phyloP scores from a whole-genome alignment of 2,113 vertebrate species.

The Tichodroma muraria region DNA sequence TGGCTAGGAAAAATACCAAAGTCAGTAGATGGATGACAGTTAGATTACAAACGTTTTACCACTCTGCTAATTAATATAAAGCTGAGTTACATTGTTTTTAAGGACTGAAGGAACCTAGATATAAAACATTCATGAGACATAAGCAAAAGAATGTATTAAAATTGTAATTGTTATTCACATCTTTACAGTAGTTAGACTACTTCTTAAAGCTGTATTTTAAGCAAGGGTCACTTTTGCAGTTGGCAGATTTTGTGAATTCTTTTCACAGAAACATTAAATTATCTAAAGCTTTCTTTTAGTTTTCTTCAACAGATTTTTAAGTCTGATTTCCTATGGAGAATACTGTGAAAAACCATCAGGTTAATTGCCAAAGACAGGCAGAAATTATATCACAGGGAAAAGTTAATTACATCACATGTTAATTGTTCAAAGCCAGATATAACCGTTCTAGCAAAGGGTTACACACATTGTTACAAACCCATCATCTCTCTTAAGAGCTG shows the following conservation, averaged over 20 bases:
- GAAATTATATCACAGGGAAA: not conserved
- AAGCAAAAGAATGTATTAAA: not conserved
- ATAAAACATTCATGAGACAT: not conserved
- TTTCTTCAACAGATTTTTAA: not conserved
- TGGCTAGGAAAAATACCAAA: not conserved
- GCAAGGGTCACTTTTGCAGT: not conserved
- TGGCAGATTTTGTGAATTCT: not conserved
- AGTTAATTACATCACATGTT: not conserved
- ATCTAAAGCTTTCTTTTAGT: not conserved
- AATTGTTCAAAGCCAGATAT: not conserved
- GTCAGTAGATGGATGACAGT: not conserved
- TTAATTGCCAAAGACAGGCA: not conserved
- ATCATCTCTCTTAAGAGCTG: not conserved
- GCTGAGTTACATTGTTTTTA: not conserved
- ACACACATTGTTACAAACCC: not conserved
- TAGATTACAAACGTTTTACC: not conserved
- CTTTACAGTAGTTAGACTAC: not conserved
- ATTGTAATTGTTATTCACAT: not conserved
- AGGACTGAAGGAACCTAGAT: not conserved
- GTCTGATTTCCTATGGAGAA: not conserved
- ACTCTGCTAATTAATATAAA: not conserved
- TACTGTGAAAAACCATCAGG: not conserved
- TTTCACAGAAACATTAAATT: not conserved
- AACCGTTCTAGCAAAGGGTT: not conserved
- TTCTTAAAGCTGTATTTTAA: not conserved